Evolutionary conservation across 2,113 vertebrate species (phyloP).

Genomic region (Salvelinus namaycush): DNA sequence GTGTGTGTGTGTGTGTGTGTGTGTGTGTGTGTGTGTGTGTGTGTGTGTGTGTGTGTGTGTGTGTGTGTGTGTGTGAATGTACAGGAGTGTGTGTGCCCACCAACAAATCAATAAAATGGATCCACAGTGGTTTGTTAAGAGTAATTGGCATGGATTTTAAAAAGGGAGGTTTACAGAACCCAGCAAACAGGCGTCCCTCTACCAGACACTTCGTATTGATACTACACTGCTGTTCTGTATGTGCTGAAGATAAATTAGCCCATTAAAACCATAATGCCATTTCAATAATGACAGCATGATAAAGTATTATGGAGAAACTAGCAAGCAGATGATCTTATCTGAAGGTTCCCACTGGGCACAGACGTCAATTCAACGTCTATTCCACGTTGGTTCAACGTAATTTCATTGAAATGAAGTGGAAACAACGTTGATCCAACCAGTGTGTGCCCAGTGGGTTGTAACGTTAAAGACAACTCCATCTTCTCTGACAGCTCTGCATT

Average conservation of each 20-base stretch:
- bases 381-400: too few relatives aligned
- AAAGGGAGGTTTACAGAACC: conserved; percentile 42
- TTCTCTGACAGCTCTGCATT: too few relatives aligned
- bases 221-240: neutral
- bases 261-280: too few relatives aligned
- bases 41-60: conserved; percentile 21
- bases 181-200: conserved; percentile 39
- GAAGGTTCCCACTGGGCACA: too few relatives aligned
- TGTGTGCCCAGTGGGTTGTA: too few relatives aligned
- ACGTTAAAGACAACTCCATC: too few relatives aligned
- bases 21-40: conserved; percentile 34
- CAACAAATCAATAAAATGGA: conserved; percentile 61
- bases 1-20: conserved; percentile 37
- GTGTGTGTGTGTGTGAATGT: conserved; percentile 4
- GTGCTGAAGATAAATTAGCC: conserved; percentile 42
- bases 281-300: conserved; percentile 57
- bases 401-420: too few relatives aligned
- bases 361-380: too few relatives aligned
- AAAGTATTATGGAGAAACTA: neutral
- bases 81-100: conserved; percentile 49
- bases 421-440: conserved; percentile 27
- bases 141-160: conserved; percentile 68
- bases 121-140: conserved; percentile 69
- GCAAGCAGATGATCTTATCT: neutral
- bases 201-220: conserved; percentile 40